Percentiles rank a stretch among this genome's conserved stretches.
Evolutionary conservation across 2,888 invertebrate genomes (phyloP).

Genomic region (Sminthurides aquaticus): DNA sequence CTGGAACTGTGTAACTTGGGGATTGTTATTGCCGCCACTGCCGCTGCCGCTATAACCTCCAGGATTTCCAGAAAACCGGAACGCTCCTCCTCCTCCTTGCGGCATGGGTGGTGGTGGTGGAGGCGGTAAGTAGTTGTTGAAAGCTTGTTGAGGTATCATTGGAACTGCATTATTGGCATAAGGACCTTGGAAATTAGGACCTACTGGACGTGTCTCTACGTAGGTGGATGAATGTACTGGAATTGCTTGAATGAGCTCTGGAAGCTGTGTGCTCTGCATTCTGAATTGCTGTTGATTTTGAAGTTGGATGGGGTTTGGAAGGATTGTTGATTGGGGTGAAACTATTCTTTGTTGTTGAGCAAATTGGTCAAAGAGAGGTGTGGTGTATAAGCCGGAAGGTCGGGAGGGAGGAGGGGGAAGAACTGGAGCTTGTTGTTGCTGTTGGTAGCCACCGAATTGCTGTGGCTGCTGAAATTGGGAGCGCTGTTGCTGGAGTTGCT

Average conservation of each 20-base stretch:
- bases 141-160: neutral
- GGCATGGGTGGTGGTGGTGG: conserved; percentile 1
- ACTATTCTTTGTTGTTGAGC: neutral
- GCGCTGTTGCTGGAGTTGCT: conserved; percentile 15
- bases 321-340: conserved; percentile 12
- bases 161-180: neutral
- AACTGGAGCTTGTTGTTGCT: conserved; percentile 6
- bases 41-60: neutral
- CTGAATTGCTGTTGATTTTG: conserved; percentile 5
- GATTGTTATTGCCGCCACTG: conserved; percentile 1
- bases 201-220: conserved; percentile 16
- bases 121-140: conserved; percentile 1
- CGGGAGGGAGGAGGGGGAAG: conserved; percentile 12
- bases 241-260: conserved; percentile 21
- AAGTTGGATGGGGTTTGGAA: conserved; percentile 5
- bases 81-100: neutral
- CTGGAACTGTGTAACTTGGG: neutral
- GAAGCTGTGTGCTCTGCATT: neutral
- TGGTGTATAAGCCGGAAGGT: conserved; percentile 17
- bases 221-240: conserved; percentile 20
- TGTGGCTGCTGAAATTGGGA: conserved; percentile 5
- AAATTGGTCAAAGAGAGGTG: conserved; percentile 6
- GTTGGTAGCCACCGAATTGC: neutral
- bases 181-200: neutral
- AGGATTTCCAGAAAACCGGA: neutral